Evolutionary conservation across 1,140 invertebrate species (phyloP).

Genomic region (Lepidurus packardi): DNA sequence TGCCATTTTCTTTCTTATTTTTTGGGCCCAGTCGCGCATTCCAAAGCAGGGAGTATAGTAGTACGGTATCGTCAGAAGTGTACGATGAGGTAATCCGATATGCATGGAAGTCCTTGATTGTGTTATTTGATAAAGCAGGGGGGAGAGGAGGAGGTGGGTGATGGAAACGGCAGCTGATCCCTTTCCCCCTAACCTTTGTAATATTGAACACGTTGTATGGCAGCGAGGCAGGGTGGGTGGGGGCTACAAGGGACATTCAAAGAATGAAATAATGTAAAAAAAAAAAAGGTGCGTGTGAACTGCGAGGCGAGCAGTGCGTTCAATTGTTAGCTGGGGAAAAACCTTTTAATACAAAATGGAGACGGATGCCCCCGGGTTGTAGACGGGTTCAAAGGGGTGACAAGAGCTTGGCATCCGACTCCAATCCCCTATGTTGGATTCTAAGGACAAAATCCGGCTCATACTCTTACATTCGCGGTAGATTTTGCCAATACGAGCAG

Average conservation of each 20-base stretch:
- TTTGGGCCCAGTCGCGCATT: background rate
- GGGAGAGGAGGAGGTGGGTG: background rate
- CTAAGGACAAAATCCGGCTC: background rate
- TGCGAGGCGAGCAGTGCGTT: background rate
- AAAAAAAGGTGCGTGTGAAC: background rate
- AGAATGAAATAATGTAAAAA: background rate
- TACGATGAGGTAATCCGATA: background rate
- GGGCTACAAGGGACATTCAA: background rate
- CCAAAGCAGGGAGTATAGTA: background rate
- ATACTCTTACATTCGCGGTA: background rate
- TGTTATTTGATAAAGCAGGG: slow-evolving; percentile 13
- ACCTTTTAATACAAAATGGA: background rate
- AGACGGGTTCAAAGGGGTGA: background rate
- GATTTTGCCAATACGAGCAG: background rate
- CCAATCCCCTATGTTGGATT: background rate
- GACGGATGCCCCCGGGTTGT: background rate
- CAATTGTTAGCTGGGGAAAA: background rate
- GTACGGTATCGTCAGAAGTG: background rate
- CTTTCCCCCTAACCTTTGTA: background rate
- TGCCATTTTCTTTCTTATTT: background rate
- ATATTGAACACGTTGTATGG: background rate
- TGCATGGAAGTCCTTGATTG: slow-evolving; percentile 1
- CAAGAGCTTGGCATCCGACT: background rate
- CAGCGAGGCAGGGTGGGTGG: background rate
- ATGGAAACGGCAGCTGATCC: background rate